Percentiles rank a stretch among this genome's conserved stretches.
Conservation (phyloP, 2,797 vertebrate species). For the Arnoldichthys spilopterus region DNA sequence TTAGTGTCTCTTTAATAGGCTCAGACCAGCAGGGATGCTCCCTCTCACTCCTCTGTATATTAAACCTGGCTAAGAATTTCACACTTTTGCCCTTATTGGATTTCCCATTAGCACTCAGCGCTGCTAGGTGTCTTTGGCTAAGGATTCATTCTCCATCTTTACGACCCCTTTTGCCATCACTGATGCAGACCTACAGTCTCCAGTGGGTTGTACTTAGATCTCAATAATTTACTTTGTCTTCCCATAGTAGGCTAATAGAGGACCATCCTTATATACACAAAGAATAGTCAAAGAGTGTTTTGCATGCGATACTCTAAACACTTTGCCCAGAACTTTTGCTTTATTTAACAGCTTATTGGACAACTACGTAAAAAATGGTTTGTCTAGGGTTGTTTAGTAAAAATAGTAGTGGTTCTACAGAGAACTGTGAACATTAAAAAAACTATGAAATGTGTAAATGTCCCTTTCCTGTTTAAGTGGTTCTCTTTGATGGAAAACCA, state of each 20-base stretch:
- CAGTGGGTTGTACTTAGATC: slow-evolving; percentile 24
- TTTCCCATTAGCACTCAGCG: slow-evolving; percentile 54
- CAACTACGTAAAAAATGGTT: too few species aligned
- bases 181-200: slow-evolving; percentile 15
- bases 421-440: too few species aligned
- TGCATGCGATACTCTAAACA: too few species aligned
- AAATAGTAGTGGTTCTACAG: too few species aligned
- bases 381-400: too few species aligned
- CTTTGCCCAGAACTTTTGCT: too few species aligned
- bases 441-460: too few species aligned
- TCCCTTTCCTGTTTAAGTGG: too few species aligned
- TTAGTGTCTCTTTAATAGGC: slow-evolving; percentile 22
- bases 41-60: slow-evolving; percentile 39
- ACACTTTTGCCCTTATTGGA: slow-evolving; percentile 54
- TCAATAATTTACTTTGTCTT: slow-evolving; percentile 27
- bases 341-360: too few species aligned
- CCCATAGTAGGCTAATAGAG: slow-evolving; percentile 18
- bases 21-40: slow-evolving; percentile 14
- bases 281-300: too few species aligned
- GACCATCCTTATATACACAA: too few species aligned
- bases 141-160: slow-evolving; percentile 41
- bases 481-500: too few species aligned
- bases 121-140: slow-evolving; percentile 42
- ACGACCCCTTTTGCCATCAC: slow-evolving; percentile 26
- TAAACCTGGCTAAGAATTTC: slow-evolving; percentile 45